Evolutionary conservation across 53 echinoderm and acorn worm genomes (phyloP).

Genomic region (Astropecten irregularis): DNA sequence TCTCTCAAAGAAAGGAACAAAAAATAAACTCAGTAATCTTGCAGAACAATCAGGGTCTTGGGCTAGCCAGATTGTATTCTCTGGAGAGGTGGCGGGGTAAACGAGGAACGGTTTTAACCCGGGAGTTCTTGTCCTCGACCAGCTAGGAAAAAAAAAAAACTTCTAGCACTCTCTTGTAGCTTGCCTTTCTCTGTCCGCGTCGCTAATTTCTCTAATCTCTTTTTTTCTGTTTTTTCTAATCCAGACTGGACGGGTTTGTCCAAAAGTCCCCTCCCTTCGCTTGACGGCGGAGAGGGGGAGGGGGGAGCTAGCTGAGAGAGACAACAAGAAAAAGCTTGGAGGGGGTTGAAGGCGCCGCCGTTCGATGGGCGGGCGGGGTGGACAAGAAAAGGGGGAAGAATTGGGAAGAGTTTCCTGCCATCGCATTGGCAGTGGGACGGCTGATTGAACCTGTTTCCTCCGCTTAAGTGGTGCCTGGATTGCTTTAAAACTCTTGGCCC

Average conservation of each 20-base stretch:
- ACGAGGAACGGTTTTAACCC: no score
- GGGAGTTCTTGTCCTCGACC: background rate
- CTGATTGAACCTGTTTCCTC: slow-evolving; percentile 40
- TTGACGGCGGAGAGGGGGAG: background rate
- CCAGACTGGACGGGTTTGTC: no score
- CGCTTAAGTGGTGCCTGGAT: background rate
- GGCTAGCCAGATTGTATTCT: slow-evolving; percentile 17
- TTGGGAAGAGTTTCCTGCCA: slow-evolving; percentile 34
- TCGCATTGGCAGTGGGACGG: background rate
- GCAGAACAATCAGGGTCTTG: slow-evolving; percentile 5
- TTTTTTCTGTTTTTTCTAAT: no score
- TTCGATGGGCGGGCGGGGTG: background rate
- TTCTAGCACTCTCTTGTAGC: no score
- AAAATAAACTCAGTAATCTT: slow-evolving; percentile 1
- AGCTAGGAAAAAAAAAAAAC: background rate
- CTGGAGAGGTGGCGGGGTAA: background rate
- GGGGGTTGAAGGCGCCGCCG: no score
- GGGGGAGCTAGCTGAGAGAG: no score
- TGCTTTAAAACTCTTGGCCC: no score
- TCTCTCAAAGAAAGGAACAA: background rate
- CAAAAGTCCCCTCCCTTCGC: no score
- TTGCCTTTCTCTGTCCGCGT: no score
- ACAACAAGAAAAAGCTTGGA: no score
- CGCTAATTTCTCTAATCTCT: no score
- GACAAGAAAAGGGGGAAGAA: background rate